phyloP scores from a whole-genome alignment of 2,888 invertebrate species.

The Fragum sueziense region DNA sequence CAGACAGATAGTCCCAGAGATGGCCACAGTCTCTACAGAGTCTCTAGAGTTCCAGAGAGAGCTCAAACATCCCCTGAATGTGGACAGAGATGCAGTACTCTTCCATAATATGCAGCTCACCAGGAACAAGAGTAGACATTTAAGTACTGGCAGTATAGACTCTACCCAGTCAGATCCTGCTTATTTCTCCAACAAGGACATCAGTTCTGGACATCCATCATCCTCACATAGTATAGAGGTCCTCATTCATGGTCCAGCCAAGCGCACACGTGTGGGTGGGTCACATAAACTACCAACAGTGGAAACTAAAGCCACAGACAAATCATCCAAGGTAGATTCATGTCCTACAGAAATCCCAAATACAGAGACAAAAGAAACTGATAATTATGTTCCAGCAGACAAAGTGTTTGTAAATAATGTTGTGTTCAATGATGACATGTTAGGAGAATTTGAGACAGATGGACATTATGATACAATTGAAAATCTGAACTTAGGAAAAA shows the following conservation, averaged over 20 bases:
- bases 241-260: constrained; percentile 65
- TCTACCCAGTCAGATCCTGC: constrained; percentile 76
- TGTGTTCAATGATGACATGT: neutral
- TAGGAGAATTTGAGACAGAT: constrained; percentile 13
- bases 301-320: constrained; percentile 20
- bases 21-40: constrained; percentile 62
- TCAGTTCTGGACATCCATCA: constrained; percentile 54
- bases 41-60: constrained; percentile 66
- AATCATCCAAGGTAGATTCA: constrained; percentile 37
- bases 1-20: constrained; percentile 47
- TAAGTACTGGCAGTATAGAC: constrained; percentile 73
- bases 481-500: neutral
- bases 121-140: constrained; percentile 63
- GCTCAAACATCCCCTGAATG: constrained; percentile 64
- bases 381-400: constrained; percentile 35
- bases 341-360: constrained; percentile 54
- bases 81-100: constrained; percentile 76
- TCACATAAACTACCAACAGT: constrained; percentile 46
- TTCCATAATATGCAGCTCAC: constrained; percentile 77
- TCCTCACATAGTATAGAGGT: constrained; percentile 78
- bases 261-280: constrained; percentile 31
- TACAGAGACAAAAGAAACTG: constrained; percentile 42
- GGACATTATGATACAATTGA: constrained; percentile 29
- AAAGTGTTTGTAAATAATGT: neutral
- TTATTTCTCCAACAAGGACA: constrained; percentile 65